phyloP scores from a whole-genome alignment of 2,888 invertebrate species.

The Erebia aethiops region DNA sequence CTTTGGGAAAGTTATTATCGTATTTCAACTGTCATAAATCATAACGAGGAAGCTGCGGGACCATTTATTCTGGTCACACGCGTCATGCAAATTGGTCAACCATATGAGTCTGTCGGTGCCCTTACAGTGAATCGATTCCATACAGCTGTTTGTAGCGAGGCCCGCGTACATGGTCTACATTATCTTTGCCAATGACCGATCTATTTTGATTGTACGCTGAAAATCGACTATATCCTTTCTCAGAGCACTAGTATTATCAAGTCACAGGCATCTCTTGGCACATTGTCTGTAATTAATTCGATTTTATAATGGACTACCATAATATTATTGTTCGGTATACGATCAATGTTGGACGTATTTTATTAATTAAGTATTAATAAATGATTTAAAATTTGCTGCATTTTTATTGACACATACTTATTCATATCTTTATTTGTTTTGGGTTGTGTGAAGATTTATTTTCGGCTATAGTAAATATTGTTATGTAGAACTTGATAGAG shows the following conservation, averaged over 20 bases:
- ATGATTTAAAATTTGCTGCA: not conserved
- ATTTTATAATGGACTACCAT: constrained; percentile 30
- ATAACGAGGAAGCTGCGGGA: constrained; percentile 34
- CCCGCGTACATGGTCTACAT: constrained; percentile 52
- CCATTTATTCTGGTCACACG: constrained; percentile 38
- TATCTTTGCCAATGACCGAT: constrained; percentile 60
- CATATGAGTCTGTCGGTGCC: constrained; percentile 35
- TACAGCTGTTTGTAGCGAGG: constrained; percentile 69
- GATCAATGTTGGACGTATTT: constrained; percentile 10
- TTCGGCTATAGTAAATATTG: too few relatives aligned
- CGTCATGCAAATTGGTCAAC: constrained; percentile 42
- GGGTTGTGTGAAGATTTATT: too few relatives aligned
- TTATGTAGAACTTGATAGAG: too few relatives aligned
- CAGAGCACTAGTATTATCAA: constrained; percentile 40
- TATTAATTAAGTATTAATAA: not conserved
- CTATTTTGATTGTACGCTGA: constrained; percentile 60
- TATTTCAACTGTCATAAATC: constrained; percentile 37
- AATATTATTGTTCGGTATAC: constrained; percentile 15
- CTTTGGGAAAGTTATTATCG: constrained; percentile 35
- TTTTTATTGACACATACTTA: not conserved
- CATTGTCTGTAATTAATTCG: constrained; percentile 35
- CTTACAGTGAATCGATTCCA: constrained; percentile 61
- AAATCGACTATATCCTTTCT: constrained; percentile 64
- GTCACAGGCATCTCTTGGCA: constrained; percentile 64
- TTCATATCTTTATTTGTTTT: too few relatives aligned